Evolutionary conservation across 2,797 vertebrate species (phyloP).

Genomic region (Amphiprion clarkii): DNA sequence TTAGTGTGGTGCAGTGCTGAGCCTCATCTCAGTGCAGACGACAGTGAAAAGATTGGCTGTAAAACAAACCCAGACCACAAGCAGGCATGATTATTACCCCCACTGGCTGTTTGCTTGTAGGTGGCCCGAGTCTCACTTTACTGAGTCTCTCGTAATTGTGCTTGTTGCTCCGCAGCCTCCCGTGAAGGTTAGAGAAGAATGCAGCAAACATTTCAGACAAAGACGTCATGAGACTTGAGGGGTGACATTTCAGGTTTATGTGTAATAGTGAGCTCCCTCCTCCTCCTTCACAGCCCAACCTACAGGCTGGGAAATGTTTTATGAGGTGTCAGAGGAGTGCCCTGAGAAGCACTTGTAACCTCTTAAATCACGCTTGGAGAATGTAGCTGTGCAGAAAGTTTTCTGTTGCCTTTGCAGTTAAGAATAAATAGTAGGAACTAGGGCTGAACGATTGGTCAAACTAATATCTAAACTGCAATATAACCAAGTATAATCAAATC

Average conservation of each 20-base stretch:
- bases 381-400: not conserved
- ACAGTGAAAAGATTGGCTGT: slow-evolving; percentile 26
- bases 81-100: slow-evolving; percentile 36
- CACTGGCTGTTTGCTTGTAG: slow-evolving; percentile 51
- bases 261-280: slow-evolving; percentile 3
- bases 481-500: no score
- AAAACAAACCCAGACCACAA: slow-evolving; percentile 46
- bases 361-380: not conserved
- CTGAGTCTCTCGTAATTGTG: slow-evolving; percentile 24
- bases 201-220: slow-evolving; percentile 9
- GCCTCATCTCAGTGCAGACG: slow-evolving; percentile 30
- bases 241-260: slow-evolving; percentile 23
- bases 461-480: no score
- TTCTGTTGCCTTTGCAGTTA: not conserved
- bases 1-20: slow-evolving; percentile 9
- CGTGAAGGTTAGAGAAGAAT: slow-evolving; percentile 16
- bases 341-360: slow-evolving; percentile 9
- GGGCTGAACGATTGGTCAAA: no score
- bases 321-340: slow-evolving; percentile 30
- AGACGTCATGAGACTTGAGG: slow-evolving; percentile 14
- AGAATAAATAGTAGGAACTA: not conserved
- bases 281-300: slow-evolving; percentile 4
- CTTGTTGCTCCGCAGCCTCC: not conserved
- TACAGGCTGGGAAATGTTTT: slow-evolving; percentile 32
- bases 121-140: slow-evolving; percentile 42